Percentiles rank a stretch among this genome's conserved stretches.
These are phyloP conservation scores for Malaclemys terrapin DNA, from an alignment of 2,113 vertebrate species.

Conservation along the genomic window DNA sequence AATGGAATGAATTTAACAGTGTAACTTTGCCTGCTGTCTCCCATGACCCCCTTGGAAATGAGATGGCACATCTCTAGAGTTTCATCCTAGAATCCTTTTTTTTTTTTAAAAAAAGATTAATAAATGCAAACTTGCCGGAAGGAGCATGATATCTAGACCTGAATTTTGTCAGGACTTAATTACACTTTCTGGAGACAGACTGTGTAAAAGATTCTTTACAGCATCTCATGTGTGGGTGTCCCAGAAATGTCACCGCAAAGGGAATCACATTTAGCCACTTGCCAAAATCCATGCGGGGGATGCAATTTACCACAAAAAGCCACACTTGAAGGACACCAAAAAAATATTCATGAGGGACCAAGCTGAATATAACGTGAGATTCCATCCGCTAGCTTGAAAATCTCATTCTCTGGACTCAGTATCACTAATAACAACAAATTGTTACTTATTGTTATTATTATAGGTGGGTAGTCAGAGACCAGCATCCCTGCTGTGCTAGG, in stretches of 20 bases:
- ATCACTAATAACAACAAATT: background rate
- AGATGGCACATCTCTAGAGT: background rate
- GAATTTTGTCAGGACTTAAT: background rate
- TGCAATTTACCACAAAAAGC: background rate
- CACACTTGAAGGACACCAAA: background rate
- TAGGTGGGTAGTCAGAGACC: too few species aligned
- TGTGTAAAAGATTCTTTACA: background rate
- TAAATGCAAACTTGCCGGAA: background rate
- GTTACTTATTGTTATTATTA: background rate
- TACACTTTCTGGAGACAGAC: background rate
- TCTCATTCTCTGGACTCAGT: background rate
- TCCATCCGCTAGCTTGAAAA: background rate
- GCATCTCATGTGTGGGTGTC: background rate
- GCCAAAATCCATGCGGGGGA: background rate
- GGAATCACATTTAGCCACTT: background rate
- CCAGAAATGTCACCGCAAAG: background rate
- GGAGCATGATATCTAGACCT: background rate
- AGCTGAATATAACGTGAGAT: background rate
- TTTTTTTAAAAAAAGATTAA: background rate
- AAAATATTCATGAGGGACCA: background rate
- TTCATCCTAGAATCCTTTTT: background rate
- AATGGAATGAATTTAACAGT: background rate
- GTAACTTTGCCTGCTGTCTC: background rate
- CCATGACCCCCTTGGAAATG: background rate
- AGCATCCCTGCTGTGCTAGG: background rate